Conservation (phyloP, 2,888 invertebrate species). For the Volucella bombylans region DNA sequence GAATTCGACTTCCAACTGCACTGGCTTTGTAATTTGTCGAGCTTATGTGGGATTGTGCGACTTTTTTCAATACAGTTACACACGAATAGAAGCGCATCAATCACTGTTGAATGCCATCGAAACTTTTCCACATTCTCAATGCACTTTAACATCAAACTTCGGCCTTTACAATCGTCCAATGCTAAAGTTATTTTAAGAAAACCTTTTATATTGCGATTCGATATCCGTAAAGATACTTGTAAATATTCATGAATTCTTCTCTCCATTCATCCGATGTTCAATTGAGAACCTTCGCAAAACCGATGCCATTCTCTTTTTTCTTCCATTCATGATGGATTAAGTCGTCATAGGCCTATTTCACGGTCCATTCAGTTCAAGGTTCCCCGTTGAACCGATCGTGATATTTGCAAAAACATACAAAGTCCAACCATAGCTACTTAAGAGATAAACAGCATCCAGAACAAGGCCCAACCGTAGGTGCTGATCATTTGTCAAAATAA, state of each 20-base stretch:
- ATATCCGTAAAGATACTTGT: background rate
- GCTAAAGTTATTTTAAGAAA: conserved; percentile 7
- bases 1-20: no score
- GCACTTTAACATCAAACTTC: background rate
- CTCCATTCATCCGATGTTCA: conserved; percentile 15
- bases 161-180: conserved; percentile 15
- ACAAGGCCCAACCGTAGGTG: background rate
- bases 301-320: conserved; percentile 33
- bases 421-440: background rate
- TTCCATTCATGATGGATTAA: background rate
- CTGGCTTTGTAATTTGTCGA: no score
- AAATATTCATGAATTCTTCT: conserved; percentile 17
- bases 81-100: background rate
- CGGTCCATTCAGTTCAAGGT: conserved; percentile 22
- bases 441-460: background rate
- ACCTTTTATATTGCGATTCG: conserved; percentile 7
- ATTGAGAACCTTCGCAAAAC: conserved; percentile 20
- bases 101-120: background rate
- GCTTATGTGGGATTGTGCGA: no score
- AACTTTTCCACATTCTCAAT: conserved; percentile 6
- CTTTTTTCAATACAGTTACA: no score
- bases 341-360: background rate
- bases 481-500: background rate
- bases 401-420: background rate
- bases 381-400: conserved; percentile 19